Evolutionary conservation across 2,113 vertebrate species (phyloP).

Genomic region (Hippocampus comes): DNA sequence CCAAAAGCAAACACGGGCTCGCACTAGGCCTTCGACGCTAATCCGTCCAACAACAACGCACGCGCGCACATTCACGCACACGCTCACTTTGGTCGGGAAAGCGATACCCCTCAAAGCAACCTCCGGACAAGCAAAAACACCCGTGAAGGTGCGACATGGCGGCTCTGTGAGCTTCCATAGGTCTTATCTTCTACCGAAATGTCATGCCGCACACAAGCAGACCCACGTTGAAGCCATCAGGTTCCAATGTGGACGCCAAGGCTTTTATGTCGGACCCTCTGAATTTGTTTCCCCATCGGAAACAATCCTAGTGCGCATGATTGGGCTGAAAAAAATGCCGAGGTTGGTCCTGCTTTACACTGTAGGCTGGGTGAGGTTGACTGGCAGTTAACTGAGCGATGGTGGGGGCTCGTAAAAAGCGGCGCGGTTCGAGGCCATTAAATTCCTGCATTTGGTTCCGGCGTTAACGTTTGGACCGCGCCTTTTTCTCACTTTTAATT

Average conservation of each 20-base stretch:
- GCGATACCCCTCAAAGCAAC: conserved; percentile 19
- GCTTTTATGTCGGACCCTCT: neutral
- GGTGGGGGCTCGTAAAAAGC: neutral
- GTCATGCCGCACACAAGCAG: conserved; percentile 28
- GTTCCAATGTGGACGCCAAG: neutral
- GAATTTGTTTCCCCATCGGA: neutral
- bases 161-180: conserved; percentile 28
- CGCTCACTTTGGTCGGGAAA: conserved; percentile 22
- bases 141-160: conserved; percentile 37
- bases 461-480: neutral
- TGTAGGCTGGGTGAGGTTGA: neutral
- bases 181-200: conserved; percentile 33
- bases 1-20: conserved; percentile 22
- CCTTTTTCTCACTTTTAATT: neutral
- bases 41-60: conserved; percentile 14
- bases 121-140: conserved; percentile 23
- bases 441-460: neutral
- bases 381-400: neutral
- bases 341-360: neutral
- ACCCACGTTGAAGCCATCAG: conserved; percentile 24
- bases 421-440: neutral
- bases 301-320: neutral
- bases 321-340: no score
- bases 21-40: conserved; percentile 2
- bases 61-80: neutral